These are phyloP conservation scores for Sturnira hondurensis DNA, from an alignment of 2,113 vertebrate genomes.

Conservation along the genomic window DNA sequence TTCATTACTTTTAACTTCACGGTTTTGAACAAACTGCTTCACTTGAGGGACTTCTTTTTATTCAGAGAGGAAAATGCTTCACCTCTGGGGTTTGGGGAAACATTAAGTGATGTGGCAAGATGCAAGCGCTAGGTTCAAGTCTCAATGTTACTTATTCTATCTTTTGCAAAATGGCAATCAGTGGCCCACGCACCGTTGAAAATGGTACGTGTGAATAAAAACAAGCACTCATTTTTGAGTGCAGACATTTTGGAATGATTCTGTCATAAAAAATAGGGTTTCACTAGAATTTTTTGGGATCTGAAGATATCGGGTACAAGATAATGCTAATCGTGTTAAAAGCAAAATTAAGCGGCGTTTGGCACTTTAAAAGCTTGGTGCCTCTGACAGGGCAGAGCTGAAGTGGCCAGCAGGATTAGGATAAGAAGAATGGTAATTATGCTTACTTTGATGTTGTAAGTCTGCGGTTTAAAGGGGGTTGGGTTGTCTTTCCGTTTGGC, in stretches of 20 bases:
- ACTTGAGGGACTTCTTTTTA: neutral
- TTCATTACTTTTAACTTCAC: neutral
- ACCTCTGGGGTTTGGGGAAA: neutral
- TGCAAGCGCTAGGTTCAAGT: neutral
- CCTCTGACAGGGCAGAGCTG: neutral
- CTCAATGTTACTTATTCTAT: neutral
- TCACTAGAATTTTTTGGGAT: neutral
- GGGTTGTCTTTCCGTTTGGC: conserved; percentile 57
- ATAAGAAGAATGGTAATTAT: conserved; percentile 12
- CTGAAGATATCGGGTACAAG: neutral
- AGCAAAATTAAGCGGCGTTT: neutral
- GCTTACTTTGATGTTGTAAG: conserved; percentile 41
- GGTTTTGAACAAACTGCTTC: neutral
- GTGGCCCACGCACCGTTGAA: neutral
- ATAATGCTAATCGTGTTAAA: neutral
- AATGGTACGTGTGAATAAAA: neutral
- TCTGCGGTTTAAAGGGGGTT: conserved; percentile 38
- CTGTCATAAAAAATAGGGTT: neutral
- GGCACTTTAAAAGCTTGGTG: neutral
- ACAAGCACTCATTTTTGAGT: neutral
- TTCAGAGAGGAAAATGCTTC: neutral
- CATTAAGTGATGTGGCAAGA: neutral
- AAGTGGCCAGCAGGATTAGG: neutral
- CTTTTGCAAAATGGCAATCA: neutral
- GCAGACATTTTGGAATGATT: neutral